Conservation (phyloP, 2,888 invertebrate species). For the Diarsia brunnea region DNA sequence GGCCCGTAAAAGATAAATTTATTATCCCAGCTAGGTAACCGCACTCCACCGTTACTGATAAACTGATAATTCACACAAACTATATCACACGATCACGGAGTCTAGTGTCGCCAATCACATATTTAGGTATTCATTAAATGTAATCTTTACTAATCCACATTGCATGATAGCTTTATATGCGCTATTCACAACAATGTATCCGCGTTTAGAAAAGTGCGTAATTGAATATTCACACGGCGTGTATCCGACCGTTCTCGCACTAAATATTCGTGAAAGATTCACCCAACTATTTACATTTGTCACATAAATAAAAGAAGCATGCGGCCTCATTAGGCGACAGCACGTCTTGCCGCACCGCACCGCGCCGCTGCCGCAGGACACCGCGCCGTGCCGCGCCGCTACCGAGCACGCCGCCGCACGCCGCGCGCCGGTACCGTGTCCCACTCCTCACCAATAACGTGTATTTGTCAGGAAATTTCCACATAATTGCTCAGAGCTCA, state of each 20-base stretch:
- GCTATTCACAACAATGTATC: constrained; percentile 71
- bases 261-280: constrained; percentile 85
- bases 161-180: constrained; percentile 79
- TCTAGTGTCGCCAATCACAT: constrained; percentile 58
- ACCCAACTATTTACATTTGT: constrained; percentile 86
- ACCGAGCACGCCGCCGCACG: constrained; percentile 62
- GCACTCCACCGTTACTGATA: constrained; percentile 72
- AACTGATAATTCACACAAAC: constrained; percentile 73
- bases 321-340: constrained; percentile 85
- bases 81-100: constrained; percentile 71
- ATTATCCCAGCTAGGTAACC: constrained; percentile 72
- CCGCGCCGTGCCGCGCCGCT: constrained; percentile 57
- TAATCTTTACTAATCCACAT: constrained; percentile 69
- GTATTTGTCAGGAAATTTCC: constrained; percentile 83
- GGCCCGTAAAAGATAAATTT: constrained; percentile 82
- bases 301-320: constrained; percentile 88
- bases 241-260: constrained; percentile 74
- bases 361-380: constrained; percentile 54
- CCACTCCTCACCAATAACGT: constrained; percentile 78
- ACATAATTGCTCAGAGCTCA: constrained; percentile 79
- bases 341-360: constrained; percentile 63
- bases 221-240: constrained; percentile 82
- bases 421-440: constrained; percentile 71
- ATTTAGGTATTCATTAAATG: constrained; percentile 70
- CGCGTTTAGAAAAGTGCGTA: constrained; percentile 79